These are phyloP conservation scores for Diacarnus erythraeanus DNA, from an alignment of 37 sponge, comb jelly and placozoan species.

Conservation along the genomic window DNA sequence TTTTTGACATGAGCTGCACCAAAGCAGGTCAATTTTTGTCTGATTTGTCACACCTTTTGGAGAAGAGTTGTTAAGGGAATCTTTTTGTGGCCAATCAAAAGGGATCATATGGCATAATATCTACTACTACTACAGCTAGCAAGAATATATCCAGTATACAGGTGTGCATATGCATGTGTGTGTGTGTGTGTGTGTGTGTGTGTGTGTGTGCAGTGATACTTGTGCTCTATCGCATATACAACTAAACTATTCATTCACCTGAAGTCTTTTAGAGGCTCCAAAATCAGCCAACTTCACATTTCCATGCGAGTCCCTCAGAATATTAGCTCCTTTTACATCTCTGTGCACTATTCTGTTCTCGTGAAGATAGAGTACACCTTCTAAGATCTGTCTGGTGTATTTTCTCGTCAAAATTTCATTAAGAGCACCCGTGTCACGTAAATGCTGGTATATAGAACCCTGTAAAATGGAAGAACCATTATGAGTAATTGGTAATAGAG, in stretches of 20 bases:
- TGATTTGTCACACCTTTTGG: too few species aligned
- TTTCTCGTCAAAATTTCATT: slow-evolving; percentile 83
- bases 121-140: too few species aligned
- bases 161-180: too few species aligned
- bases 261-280: slow-evolving; percentile 92
- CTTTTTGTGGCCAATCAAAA: background rate
- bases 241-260: too few species aligned
- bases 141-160: too few species aligned
- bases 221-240: too few species aligned
- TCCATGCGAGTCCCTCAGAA: slow-evolving; percentile 84
- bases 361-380: slow-evolving; percentile 90
- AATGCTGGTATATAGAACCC: slow-evolving; percentile 84
- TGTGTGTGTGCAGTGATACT: too few species aligned
- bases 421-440: slow-evolving; percentile 79
- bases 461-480: background rate
- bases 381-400: slow-evolving; percentile 88
- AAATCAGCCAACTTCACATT: slow-evolving; percentile 96
- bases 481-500: too few species aligned
- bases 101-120: background rate
- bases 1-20: background rate
- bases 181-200: too few species aligned
- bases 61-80: too few species aligned
- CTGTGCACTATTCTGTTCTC: slow-evolving; percentile 85
- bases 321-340: slow-evolving; percentile 96
- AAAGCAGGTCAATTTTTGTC: background rate